Evolutionary conservation across 2,888 invertebrate species (phyloP).

Genomic region (Drosophila kanekoi): DNA sequence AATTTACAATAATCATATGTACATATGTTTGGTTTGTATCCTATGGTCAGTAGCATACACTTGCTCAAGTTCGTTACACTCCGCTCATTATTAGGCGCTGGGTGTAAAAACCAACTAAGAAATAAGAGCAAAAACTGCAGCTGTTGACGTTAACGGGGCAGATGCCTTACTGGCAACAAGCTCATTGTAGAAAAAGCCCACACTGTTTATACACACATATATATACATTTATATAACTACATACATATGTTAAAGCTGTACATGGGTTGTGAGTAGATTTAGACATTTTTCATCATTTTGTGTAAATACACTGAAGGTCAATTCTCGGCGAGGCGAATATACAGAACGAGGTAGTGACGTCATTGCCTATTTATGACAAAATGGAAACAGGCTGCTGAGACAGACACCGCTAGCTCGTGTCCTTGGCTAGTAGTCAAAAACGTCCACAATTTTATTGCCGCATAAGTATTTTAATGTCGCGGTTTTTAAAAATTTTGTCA

Average conservation of each 20-base stretch:
- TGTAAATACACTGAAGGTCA: constrained; percentile 48
- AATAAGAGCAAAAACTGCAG: constrained; percentile 59
- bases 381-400: constrained; percentile 7
- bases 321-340: constrained; percentile 22
- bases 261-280: neutral
- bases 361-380: constrained; percentile 32
- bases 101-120: constrained; percentile 61
- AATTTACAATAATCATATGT: neutral
- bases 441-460: no score
- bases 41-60: neutral
- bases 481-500: no score
- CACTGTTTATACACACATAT: constrained; percentile 6
- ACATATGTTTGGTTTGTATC: no score
- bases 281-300: neutral
- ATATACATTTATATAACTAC: neutral
- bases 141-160: constrained; percentile 67
- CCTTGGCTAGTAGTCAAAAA: no score
- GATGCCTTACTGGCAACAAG: constrained; percentile 28
- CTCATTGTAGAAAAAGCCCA: constrained; percentile 29
- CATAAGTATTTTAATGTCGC: no score
- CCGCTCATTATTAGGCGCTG: neutral
- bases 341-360: constrained; percentile 49
- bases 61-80: constrained; percentile 6
- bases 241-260: neutral
- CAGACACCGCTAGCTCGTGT: constrained; percentile 1